Evolutionary conservation across 2,797 vertebrate species (phyloP), one percentile per base, ranked within the genome.

Genomic region (Sphenodon punctatus): DNA sequence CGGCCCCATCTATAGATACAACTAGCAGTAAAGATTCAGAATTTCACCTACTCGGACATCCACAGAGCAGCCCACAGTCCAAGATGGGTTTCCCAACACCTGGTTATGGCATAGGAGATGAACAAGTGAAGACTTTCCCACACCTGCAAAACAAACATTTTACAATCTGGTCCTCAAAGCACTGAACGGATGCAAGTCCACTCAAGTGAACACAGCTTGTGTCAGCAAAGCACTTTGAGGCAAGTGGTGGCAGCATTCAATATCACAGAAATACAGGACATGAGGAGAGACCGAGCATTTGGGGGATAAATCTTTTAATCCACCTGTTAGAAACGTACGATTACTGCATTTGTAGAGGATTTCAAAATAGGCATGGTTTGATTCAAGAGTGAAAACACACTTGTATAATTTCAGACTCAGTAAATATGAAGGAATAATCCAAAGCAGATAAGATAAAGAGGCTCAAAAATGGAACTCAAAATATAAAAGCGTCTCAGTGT

Each of bases 31-130:
- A 3, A 16, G 42, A 17, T 4, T 32, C 1, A 25, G 10, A 36
- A 3, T 1, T 3, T 25, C 74, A 93, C 96, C 96, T 96, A 99
- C 99, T 97, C 99, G 96, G 45, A 99, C 97, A 80, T 99, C 98
- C 94, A 99, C 98, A 0, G 99, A 99, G 80, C 99, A 99, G 83
- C 99, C 98, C 46, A 99, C 98, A 2, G 99, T 99, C 98, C 99
- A 99, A 0, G 98, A 99, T 0, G 99, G 98, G 89, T 99, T 99
- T 85, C 97, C 98, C 91, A 99, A 87, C 73, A 98, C 98, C 67
- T 99, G 98, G 93, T 98, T 99, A 70, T 99, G 98, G 91, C 99
- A 99, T 0, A 99, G 85, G 66, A 99, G 95, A 88, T 99, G 98
- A 66, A 99, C 98, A 59, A 99, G 94, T 5, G 98, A 99, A 4